A percentile compares a stretch with the other conserved stretches of the same genome.
Conservation (phyloP, 2,113 vertebrate genomes). For the Rynchops niger region DNA sequence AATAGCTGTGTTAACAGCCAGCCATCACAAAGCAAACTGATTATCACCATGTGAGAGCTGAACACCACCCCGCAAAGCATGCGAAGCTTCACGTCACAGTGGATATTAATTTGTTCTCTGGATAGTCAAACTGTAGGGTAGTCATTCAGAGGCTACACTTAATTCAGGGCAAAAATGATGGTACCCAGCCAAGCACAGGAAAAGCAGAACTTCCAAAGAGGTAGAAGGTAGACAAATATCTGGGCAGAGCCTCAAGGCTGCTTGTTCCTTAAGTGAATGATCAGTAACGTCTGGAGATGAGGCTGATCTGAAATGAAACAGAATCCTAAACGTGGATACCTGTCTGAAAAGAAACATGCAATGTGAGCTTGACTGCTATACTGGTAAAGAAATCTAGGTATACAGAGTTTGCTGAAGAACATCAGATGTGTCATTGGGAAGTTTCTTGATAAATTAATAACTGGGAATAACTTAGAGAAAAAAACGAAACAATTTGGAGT, state of each 20-base stretch:
- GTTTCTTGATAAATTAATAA: background rate
- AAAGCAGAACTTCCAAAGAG: background rate
- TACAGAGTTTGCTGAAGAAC: background rate
- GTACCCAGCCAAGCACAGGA: background rate
- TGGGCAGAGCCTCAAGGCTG: background rate
- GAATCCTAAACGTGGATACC: background rate
- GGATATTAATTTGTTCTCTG: background rate
- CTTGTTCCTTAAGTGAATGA: background rate
- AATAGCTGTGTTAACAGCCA: background rate
- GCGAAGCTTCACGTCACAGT: background rate
- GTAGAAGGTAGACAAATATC: background rate
- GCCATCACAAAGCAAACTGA: background rate
- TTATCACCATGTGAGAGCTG: background rate
- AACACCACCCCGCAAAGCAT: background rate
- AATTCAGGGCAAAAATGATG: background rate
- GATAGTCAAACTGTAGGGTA: background rate
- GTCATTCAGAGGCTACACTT: background rate
- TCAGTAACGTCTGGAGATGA: background rate
- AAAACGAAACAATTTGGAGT: background rate
- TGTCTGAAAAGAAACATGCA: background rate
- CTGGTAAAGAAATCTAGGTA: background rate
- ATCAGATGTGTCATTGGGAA: background rate
- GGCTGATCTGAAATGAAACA: background rate
- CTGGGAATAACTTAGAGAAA: background rate
- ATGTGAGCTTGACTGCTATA: background rate